Percentiles rank a stretch among this genome's conserved stretches.
phyloP scores from a whole-genome alignment of 2,797 vertebrate genomes.

The Bradypodion ventrale region DNA sequence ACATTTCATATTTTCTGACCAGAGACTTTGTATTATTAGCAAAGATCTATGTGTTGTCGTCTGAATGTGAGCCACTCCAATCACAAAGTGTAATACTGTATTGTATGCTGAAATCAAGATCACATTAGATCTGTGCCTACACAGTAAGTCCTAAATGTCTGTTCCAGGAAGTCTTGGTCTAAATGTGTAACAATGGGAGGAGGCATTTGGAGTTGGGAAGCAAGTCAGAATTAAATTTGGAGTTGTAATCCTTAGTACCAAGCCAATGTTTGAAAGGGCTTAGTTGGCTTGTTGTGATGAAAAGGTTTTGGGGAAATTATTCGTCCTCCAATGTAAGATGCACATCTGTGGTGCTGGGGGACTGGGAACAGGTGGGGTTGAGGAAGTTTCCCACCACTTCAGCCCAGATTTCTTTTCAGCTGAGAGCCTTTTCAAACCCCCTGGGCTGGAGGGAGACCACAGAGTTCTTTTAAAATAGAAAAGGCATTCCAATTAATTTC shows the following conservation, averaged over 20 bases:
- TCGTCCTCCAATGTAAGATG: slow-evolving; percentile 20
- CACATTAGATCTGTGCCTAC: neutral
- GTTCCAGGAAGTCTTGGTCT: neutral
- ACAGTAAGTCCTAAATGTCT: neutral
- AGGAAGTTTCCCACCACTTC: slow-evolving; percentile 16
- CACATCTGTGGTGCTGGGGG: slow-evolving; percentile 31
- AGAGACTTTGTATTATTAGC: neutral
- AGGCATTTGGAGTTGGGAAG: neutral
- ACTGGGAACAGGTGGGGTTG: slow-evolving; percentile 17
- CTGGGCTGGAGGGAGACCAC: neutral
- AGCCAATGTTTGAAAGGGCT: neutral
- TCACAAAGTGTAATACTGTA: neutral
- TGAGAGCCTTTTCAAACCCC: neutral
- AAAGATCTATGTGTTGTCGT: neutral
- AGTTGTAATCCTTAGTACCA: neutral
- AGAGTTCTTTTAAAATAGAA: slow-evolving; percentile 18
- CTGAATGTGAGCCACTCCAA: neutral
- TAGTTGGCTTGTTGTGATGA: neutral
- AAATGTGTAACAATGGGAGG: neutral
- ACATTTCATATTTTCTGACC: too few species aligned
- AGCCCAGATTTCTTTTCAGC: neutral
- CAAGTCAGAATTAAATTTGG: neutral
- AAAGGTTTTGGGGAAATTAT: slow-evolving; percentile 27
- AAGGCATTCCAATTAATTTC: neutral
- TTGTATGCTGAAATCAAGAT: neutral